phyloP scores from a whole-genome alignment of 2,888 invertebrate species.

The Drosophila prolongata region DNA sequence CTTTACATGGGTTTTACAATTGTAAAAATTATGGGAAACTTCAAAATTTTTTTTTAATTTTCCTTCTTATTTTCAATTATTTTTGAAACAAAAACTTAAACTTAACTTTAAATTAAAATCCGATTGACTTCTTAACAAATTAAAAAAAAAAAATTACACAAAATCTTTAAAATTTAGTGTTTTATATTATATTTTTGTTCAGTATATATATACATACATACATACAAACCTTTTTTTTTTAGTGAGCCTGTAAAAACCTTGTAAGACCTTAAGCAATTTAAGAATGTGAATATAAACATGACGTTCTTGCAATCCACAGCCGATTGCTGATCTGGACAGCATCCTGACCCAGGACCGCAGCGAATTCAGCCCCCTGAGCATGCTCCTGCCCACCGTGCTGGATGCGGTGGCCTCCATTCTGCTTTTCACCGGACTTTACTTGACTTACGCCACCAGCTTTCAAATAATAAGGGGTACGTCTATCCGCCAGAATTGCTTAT shows the following conservation, averaged over 20 bases:
- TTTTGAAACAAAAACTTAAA: too few species aligned
- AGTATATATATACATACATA: too few species aligned
- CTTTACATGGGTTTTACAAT: too few species aligned
- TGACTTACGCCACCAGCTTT: constrained; percentile 97
- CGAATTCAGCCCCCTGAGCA: constrained; percentile 91
- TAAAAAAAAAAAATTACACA: too few species aligned
- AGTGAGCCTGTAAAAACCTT: not conserved
- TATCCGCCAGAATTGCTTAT: constrained; percentile 9
- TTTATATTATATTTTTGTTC: too few species aligned
- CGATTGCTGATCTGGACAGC: constrained; percentile 85
- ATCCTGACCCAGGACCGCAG: constrained; percentile 89
- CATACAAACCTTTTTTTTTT: too few species aligned
- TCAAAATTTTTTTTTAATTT: too few species aligned
- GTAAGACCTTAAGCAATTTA: not conserved
- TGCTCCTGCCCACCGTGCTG: constrained; percentile 94
- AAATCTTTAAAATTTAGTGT: too few species aligned
- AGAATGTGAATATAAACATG: not conserved
- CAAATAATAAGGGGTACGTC: constrained; percentile 95
- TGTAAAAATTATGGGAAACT: too few species aligned
- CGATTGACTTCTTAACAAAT: too few species aligned
- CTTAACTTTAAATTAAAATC: too few species aligned
- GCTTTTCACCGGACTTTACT: constrained; percentile 95
- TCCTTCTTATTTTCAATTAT: too few species aligned
- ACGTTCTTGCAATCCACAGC: constrained; percentile 64
- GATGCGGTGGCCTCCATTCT: constrained; percentile 95